These are phyloP conservation scores for Euplagia quadripunctaria DNA, from an alignment of 2,888 invertebrate species.

Conservation along the genomic window DNA sequence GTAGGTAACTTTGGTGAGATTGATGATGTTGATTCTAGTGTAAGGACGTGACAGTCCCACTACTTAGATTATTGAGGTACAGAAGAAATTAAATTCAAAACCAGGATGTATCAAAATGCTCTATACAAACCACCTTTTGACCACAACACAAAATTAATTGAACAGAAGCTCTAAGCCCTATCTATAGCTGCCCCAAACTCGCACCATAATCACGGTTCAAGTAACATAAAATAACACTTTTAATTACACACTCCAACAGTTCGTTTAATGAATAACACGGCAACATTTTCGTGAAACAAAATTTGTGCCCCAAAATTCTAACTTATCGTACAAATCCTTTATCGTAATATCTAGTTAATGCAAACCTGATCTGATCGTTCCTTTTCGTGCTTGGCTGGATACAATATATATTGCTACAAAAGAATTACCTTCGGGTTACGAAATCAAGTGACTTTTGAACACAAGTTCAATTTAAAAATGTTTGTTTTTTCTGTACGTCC, in stretches of 20 bases:
- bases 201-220: conserved; percentile 2
- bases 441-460: background rate
- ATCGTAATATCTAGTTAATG: background rate
- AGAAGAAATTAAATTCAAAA: background rate
- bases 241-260: conserved; percentile 7
- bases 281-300: conserved; percentile 1
- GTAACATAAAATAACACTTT: conserved; percentile 7
- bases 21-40: no score
- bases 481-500: background rate
- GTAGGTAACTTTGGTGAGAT: no score
- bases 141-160: background rate
- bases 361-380: background rate
- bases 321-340: conserved; percentile 2
- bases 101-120: background rate
- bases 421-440: background rate
- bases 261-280: background rate
- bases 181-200: background rate
- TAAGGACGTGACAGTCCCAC: no score
- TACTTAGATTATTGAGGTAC: background rate
- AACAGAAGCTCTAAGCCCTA: background rate
- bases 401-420: background rate
- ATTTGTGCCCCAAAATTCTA: background rate
- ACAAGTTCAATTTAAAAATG: background rate
- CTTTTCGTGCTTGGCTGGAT: background rate
- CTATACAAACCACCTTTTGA: background rate